phyloP scores from a whole-genome alignment of 2,888 invertebrate species.

The Anticlea derivata region DNA sequence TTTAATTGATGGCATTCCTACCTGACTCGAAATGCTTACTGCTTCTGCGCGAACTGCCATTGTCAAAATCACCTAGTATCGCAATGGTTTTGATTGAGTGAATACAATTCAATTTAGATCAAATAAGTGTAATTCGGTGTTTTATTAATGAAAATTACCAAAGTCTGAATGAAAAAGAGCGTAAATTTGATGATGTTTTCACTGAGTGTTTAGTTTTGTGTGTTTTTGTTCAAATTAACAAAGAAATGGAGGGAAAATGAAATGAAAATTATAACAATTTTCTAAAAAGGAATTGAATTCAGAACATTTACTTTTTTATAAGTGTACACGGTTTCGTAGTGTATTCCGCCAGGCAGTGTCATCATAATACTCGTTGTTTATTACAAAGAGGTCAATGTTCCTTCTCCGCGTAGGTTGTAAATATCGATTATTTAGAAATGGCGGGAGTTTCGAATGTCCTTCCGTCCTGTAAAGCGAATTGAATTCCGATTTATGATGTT shows the following conservation, averaged over 20 bases:
- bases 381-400: constrained; percentile 66
- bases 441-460: constrained; percentile 56
- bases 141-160: constrained; percentile 12
- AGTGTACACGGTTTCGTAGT: background rate
- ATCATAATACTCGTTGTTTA: constrained; percentile 32
- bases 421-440: constrained; percentile 70
- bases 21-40: constrained; percentile 49
- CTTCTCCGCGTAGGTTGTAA: constrained; percentile 52
- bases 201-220: constrained; percentile 1
- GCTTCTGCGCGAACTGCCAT: constrained; percentile 72
- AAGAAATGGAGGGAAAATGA: constrained; percentile 21
- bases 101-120: constrained; percentile 41
- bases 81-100: constrained; percentile 47
- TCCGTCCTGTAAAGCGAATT: constrained; percentile 16
- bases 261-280: constrained; percentile 7
- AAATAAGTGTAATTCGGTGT: constrained; percentile 16
- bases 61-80: constrained; percentile 71
- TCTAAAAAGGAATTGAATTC: constrained; percentile 17
- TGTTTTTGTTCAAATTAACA: constrained; percentile 24
- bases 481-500: constrained; percentile 32
- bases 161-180: background rate
- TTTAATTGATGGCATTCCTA: constrained; percentile 48
- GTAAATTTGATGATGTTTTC: background rate
- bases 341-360: constrained; percentile 24
- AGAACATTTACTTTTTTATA: constrained; percentile 4